These are phyloP conservation scores for Drymonia ruficornis DNA, from an alignment of 2,888 invertebrate species.

Conservation along the genomic window DNA sequence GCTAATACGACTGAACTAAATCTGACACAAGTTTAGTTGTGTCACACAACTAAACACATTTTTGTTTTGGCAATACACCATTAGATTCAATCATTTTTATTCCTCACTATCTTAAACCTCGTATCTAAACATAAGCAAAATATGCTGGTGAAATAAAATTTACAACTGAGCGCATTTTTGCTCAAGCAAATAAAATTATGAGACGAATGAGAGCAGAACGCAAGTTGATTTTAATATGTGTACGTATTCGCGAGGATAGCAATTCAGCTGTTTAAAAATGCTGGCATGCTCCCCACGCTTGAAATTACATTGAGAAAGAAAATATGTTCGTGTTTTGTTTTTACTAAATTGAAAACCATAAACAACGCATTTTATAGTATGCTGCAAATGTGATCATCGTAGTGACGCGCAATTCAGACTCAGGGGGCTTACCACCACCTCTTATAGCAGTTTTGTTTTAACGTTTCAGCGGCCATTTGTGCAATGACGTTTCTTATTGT, in stretches of 20 bases:
- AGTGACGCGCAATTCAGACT: no score
- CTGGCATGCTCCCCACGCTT: slow-evolving; percentile 59
- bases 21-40: no score
- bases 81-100: no score
- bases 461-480: no score
- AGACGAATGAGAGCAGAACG: slow-evolving; percentile 77
- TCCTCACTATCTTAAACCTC: slow-evolving; percentile 11
- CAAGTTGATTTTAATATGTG: slow-evolving; percentile 70
- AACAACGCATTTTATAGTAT: not conserved
- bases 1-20: no score
- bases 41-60: no score
- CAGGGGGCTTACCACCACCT: no score
- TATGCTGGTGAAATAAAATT: slow-evolving; percentile 40
- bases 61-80: no score
- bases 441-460: no score
- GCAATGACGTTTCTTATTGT: no score
- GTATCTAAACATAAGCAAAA: slow-evolving; percentile 24
- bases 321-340: slow-evolving; percentile 34
- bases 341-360: not conserved
- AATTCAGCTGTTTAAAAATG: slow-evolving; percentile 60
- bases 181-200: slow-evolving; percentile 70
- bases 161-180: slow-evolving; percentile 53
- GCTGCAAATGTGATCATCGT: not conserved
- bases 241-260: slow-evolving; percentile 56
- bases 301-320: slow-evolving; percentile 63